Percentiles rank a stretch among this genome's conserved stretches.
Evolutionary conservation across 1,140 invertebrate genomes (phyloP).

Genomic region (Mamestra configurata): DNA sequence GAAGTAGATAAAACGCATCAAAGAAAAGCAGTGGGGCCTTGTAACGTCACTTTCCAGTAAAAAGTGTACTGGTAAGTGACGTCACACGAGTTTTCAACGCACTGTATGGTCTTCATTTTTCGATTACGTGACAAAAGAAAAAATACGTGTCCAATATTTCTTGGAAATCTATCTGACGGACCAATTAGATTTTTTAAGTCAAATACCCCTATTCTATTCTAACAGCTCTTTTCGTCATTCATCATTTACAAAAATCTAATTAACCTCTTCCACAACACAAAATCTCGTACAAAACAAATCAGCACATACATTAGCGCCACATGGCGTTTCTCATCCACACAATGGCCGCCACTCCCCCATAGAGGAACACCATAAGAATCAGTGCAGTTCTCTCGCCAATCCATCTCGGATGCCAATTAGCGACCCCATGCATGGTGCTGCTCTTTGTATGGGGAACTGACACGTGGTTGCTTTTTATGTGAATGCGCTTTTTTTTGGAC

Average conservation of each 20-base stretch:
- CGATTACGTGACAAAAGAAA: too few relatives aligned
- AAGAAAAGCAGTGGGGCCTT: too few relatives aligned
- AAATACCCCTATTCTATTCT: too few relatives aligned
- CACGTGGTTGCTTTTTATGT: conserved; percentile 17
- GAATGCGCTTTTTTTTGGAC: conserved; percentile 17
- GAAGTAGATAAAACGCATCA: too few relatives aligned
- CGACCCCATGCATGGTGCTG: background rate
- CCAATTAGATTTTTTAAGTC: too few relatives aligned
- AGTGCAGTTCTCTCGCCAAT: conserved; percentile 16
- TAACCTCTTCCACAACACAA: background rate
- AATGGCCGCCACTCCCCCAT: conserved; percentile 12
- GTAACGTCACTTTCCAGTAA: too few relatives aligned
- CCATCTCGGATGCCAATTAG: conserved; percentile 48
- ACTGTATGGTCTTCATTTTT: too few relatives aligned
- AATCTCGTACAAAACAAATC: conserved; percentile 1
- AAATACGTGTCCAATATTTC: too few relatives aligned
- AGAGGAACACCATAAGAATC: conserved; percentile 21
- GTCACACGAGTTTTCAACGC: too few relatives aligned
- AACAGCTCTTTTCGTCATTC: background rate
- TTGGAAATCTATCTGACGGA: too few relatives aligned
- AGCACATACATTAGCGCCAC: conserved; percentile 27
- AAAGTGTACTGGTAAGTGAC: too few relatives aligned
- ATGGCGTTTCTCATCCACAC: conserved; percentile 22
- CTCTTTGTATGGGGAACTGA: conserved; percentile 2
- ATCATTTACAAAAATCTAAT: conserved; percentile 7